A percentile compares a stretch with the other conserved stretches of the same genome.
phyloP scores from a whole-genome alignment of 1,140 invertebrate genomes.

The Ruditapes philippinarum region DNA sequence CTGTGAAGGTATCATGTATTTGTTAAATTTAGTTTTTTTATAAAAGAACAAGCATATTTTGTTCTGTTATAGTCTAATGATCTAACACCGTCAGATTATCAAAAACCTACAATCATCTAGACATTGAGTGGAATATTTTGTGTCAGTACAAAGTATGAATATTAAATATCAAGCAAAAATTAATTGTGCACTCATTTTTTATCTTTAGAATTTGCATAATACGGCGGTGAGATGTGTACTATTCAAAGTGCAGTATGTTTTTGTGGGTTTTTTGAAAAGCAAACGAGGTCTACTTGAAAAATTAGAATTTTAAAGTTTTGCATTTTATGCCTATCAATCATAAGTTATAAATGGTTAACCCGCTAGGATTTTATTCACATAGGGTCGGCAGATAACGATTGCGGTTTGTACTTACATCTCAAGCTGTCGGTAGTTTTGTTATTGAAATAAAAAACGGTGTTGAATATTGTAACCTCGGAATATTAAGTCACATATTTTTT shows the following conservation, averaged over 20 bases:
- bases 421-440: background rate
- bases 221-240: background rate
- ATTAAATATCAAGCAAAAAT: conserved; percentile 21
- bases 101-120: too few relatives aligned
- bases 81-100: too few relatives aligned
- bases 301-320: conserved; percentile 2
- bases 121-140: too few relatives aligned
- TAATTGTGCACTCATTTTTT: background rate
- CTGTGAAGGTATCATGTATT: too few relatives aligned
- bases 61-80: too few relatives aligned
- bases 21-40: too few relatives aligned
- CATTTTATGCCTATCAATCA: conserved; percentile 5
- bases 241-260: background rate
- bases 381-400: background rate
- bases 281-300: background rate
- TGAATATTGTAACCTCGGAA: too few relatives aligned
- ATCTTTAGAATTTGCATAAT: background rate
- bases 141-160: background rate
- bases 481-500: background rate
- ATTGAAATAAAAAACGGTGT: background rate
- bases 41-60: too few relatives aligned
- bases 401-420: background rate
- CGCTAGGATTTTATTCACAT: background rate
- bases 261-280: background rate
- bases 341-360: conserved; percentile 24